Percentiles rank a stretch among this genome's conserved stretches.
Conservation (phyloP, 2,888 invertebrate species). For the Chaitophorus viminalis region DNA sequence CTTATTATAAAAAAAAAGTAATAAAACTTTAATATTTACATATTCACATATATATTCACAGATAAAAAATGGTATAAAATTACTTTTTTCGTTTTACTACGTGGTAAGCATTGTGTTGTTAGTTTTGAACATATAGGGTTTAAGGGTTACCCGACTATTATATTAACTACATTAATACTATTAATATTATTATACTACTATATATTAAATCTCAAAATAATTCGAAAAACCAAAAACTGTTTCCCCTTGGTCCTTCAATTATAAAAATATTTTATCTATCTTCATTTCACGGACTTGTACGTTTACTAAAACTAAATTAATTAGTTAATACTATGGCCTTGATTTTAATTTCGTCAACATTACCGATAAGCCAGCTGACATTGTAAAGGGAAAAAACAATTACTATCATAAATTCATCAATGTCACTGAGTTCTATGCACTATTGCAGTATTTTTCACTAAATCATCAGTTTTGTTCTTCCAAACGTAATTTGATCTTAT, state of each 20-base stretch:
- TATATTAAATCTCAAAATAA: background rate
- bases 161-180: no score
- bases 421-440: constrained; percentile 43
- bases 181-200: background rate
- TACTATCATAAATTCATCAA: constrained; percentile 47
- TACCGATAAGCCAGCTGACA: constrained; percentile 47
- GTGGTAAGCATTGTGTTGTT: no score
- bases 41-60: no score
- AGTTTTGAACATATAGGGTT: no score
- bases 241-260: background rate
- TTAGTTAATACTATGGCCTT: constrained; percentile 51
- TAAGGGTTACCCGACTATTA: no score
- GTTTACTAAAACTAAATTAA: constrained; percentile 27
- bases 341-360: constrained; percentile 60
- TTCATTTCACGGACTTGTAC: background rate
- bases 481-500: background rate
- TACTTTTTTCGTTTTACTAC: no score
- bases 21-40: no score
- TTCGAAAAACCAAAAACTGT: background rate
- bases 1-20: no score
- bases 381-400: constrained; percentile 51
- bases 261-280: background rate
- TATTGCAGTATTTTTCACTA: background rate
- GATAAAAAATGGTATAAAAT: no score
- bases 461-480: no score